Evolutionary conservation across 2,888 invertebrate species (phyloP).

Genomic region (Thereva nobilitata): DNA sequence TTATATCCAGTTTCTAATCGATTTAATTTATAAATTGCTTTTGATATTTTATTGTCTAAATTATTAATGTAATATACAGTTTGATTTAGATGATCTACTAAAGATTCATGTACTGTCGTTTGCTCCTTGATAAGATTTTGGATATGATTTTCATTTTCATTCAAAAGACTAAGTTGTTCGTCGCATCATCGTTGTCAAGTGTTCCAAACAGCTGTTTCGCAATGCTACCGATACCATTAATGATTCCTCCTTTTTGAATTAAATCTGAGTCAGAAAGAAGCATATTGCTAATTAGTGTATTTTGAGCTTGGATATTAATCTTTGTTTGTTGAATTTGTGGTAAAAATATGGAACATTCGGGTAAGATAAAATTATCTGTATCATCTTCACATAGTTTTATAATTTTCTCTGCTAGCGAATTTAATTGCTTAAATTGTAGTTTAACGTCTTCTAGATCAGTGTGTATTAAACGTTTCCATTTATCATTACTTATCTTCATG

Average conservation of each 20-base stretch:
- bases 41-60: not conserved
- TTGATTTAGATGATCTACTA: not conserved
- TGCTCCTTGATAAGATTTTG: conserved; percentile 1
- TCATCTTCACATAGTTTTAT: not conserved
- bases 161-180: not conserved
- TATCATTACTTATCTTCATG: not conserved
- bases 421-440: not conserved
- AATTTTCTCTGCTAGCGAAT: not conserved
- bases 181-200: not conserved
- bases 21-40: conserved; percentile 1
- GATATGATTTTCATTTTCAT: not conserved
- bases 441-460: not conserved
- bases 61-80: not conserved
- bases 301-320: not conserved
- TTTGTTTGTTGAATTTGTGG: not conserved
- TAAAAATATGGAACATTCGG: not conserved
- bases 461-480: not conserved
- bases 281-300: conserved; percentile 6
- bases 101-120: conserved; percentile 6
- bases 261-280: not conserved
- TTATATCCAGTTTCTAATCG: conserved; percentile 1
- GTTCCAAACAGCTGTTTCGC: conserved; percentile 5
- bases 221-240: not conserved
- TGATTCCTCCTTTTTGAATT: not conserved
- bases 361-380: not conserved